A percentile compares a stretch with the other conserved stretches of the same genome.
phyloP scores from a whole-genome alignment of 2,888 invertebrate genomes.

The Tipula confusa region DNA sequence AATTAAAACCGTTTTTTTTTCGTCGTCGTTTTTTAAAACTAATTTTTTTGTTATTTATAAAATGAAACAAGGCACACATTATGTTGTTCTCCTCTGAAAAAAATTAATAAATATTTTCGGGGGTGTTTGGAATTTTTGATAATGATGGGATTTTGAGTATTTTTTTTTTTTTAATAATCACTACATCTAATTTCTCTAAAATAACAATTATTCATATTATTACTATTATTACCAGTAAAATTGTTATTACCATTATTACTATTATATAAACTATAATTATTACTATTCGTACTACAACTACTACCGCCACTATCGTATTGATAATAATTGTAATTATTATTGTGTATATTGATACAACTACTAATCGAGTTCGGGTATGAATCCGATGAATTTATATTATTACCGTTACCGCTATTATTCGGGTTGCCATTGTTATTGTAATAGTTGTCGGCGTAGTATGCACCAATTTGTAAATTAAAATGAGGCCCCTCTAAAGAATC shows the following conservation, averaged over 20 bases:
- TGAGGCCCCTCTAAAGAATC: slow-evolving; percentile 40
- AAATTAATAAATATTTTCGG: not conserved
- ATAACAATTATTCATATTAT: slow-evolving; percentile 32
- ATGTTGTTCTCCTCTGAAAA: slow-evolving; percentile 7
- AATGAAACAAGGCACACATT: slow-evolving; percentile 25
- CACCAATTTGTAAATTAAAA: slow-evolving; percentile 40
- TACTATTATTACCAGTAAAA: slow-evolving; percentile 28
- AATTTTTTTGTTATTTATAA: not conserved
- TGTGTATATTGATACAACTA: not conserved
- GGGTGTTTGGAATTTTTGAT: not conserved
- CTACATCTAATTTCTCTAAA: slow-evolving; percentile 39
- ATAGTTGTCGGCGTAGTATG: slow-evolving; percentile 32
- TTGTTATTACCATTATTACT: not conserved
- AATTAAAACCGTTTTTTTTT: slow-evolving; percentile 10
- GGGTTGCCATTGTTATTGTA: not conserved
- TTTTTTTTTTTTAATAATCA: slow-evolving; percentile 37
- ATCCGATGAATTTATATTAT: not conserved
- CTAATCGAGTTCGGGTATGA: not conserved
- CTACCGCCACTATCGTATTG: slow-evolving; percentile 17
- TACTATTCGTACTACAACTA: not conserved
- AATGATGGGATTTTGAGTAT: not conserved
- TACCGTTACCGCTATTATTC: not conserved
- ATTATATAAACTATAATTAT: slow-evolving; percentile 6
- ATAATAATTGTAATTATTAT: slow-evolving; percentile 15
- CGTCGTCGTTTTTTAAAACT: too few species aligned